Evolutionary conservation across 2,888 invertebrate genomes (phyloP), one percentile per base, ranked within the genome.

Genomic region (Apodemia mormo): DNA sequence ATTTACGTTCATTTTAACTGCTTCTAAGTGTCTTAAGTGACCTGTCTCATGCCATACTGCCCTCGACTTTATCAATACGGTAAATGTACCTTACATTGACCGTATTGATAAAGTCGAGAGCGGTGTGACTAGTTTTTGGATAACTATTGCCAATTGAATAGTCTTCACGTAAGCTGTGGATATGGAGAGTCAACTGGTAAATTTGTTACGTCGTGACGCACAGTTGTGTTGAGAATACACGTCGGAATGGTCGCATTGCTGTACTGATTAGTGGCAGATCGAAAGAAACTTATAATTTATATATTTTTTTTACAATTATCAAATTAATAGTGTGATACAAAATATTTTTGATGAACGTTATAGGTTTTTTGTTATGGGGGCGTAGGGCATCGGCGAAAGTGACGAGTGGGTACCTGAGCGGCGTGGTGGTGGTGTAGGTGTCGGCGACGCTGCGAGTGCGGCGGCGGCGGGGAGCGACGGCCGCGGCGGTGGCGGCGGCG

Each of bases 401-500:
- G 66, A 45, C 29, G 29, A 12, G 52, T 52, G 52, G n/a, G 33
- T 49, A 76, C 77, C 77, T 77, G 33, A 74, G 73, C 58, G 75
- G 76, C 54, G 72, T 73, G 72, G 71, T 73, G 66, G 73, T 71
- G 69, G 74, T 70, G 66, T 58, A 40, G 54, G 68, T 72, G 49
- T 74, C 70, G 66, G 66, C 65, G 69, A 37, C 58, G 37, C 68
- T 66, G 66, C 85, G 89, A 67, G 45, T 10, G 10, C 37, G 67
- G 49, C 37, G 68, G 52, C 67, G 69, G 84, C 83, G 70, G 78
- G 76, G 66, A 76, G 85, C 76, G 80, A 81, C 74, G 80, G 81
- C 75, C 81, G 83, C 76, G 84, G 85, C 78, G 81, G 76, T 66
- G 72, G 72, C 79, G 70, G 65, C 68, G 71, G 72, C 73, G 76